Percentiles rank a stretch among this genome's conserved stretches.
Evolutionary conservation across 2,797 vertebrate species (phyloP).

Genomic region (Platalea minor): DNA sequence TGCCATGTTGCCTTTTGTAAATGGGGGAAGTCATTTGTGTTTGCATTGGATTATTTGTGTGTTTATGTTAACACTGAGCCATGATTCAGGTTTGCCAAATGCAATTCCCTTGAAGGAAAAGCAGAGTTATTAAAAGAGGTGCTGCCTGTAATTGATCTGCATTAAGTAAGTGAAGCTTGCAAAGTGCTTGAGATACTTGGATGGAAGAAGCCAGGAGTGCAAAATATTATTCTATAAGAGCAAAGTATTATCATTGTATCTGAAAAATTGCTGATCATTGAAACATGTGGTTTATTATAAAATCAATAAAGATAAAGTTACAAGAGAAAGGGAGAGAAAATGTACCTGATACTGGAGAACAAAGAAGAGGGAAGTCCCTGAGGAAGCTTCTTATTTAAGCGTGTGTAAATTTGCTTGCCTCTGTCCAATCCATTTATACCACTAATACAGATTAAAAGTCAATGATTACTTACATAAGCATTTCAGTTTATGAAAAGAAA

Average conservation of each 20-base stretch:
- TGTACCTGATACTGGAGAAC: background rate
- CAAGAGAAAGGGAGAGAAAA: constrained; percentile 58
- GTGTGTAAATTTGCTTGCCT: constrained; percentile 36
- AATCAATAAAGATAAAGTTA: constrained; percentile 69
- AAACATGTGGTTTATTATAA: constrained; percentile 64
- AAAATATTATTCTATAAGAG: constrained; percentile 59
- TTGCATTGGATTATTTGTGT: constrained; percentile 52
- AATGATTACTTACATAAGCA: constrained; percentile 31
- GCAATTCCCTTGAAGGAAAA: constrained; percentile 48
- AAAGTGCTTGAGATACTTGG: constrained; percentile 40
- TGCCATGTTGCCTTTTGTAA: constrained; percentile 41
- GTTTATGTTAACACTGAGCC: constrained; percentile 46
- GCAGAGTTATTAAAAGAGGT: constrained; percentile 58
- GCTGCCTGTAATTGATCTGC: constrained; percentile 53
- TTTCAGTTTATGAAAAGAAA: constrained; percentile 28
- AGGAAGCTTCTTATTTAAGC: constrained; percentile 11
- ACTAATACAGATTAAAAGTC: constrained; percentile 63
- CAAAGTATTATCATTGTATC: constrained; percentile 71
- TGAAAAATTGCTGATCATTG: constrained; percentile 67
- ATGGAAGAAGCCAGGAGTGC: constrained; percentile 37
- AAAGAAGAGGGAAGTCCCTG: constrained; percentile 47
- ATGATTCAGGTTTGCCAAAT: constrained; percentile 33
- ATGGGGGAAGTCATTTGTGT: background rate
- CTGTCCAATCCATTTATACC: constrained; percentile 38
- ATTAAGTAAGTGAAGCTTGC: constrained; percentile 48